Conservation (phyloP, 2,797 vertebrate genomes). For the Labeo calbasu region DNA sequence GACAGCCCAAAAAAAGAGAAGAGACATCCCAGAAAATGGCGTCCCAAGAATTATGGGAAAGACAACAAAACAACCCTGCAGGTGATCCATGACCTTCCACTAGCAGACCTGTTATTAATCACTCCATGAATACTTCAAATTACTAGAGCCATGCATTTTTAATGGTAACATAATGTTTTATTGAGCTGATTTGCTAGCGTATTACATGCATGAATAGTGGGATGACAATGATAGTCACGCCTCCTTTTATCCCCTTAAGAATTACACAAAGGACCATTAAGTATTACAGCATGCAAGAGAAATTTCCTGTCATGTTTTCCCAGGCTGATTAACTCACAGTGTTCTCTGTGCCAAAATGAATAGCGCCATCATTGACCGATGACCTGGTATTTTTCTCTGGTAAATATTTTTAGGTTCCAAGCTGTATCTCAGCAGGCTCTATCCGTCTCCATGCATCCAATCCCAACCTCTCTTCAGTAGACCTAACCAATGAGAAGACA, state of each 20-base stretch:
- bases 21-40: slow-evolving; percentile 88
- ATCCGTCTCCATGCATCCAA: slow-evolving; percentile 95
- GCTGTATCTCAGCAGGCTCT: slow-evolving; percentile 83
- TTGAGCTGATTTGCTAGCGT: not conserved
- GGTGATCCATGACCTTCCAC: slow-evolving; percentile 70
- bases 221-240: not conserved
- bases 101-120: not conserved
- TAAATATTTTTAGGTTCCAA: slow-evolving; percentile 74
- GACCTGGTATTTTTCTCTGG: not conserved
- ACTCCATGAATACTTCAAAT: not conserved
- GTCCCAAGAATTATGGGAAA: slow-evolving; percentile 89
- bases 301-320: not conserved
- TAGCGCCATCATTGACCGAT: not conserved
- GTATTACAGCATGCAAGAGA: not conserved
- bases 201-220: slow-evolving; percentile 1
- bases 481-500: slow-evolving; percentile 85
- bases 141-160: slow-evolving; percentile 2
- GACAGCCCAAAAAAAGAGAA: slow-evolving; percentile 98
- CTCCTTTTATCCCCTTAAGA: not conserved
- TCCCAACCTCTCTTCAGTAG: slow-evolving; percentile 93
- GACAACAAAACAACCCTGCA: slow-evolving; percentile 93
- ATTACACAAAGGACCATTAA: slow-evolving; percentile 21
- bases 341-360: not conserved
- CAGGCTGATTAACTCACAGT: not conserved
- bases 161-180: not conserved